Evolutionary conservation across 2,797 vertebrate genomes (phyloP), one percentile per base, ranked within the genome.

Genomic region (Discoglossus pictus): DNA sequence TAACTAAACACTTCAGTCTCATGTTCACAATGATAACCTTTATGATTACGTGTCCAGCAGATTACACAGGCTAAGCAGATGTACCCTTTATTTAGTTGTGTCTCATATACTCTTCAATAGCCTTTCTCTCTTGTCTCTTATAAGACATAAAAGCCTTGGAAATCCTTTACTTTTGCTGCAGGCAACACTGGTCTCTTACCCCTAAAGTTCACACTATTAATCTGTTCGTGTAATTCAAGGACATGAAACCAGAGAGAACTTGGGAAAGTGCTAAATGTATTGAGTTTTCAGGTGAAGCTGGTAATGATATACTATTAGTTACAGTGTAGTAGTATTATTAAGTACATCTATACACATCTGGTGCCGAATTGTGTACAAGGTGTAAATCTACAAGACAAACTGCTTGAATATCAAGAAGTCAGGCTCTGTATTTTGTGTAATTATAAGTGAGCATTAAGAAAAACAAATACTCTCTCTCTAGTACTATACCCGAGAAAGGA

Each of bases 211-310:
- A 50, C 4, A 25, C 2, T 25, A 24, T 50, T 12, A 27, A 50
- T 27, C 21, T 6, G 23, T 50, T 4, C 13, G n/a, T 27, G 46
- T 6, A 50, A 23, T 50, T 50, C 23, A 25, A 7, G 46, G 24
- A 20, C 46, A 50, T 13, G 46, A 13, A 15, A 50, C 2, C 21
- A 50, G 46, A 50, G 21, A 50, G 21, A 50, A 50, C 11, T 20
- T 50, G 46, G 23, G 21, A 50, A 27, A 12, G 23, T 27, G 46
- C 13, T 25, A 15, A 47, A 21, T 47, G 18, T 47, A 11, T 4
- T 17, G 17, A 13, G 40, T 11, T 42, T n/a, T n/a, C n/a, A 13
- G 40, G n/a, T 16, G 6, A 17, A 42, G 15, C 11, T 42, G 4
- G 3, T 42, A 42, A 42, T 42, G 11, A 16, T 13, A 42, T 6